phyloP scores from a whole-genome alignment of 2,888 invertebrate species.

The Lissocephala sabroskyi region DNA sequence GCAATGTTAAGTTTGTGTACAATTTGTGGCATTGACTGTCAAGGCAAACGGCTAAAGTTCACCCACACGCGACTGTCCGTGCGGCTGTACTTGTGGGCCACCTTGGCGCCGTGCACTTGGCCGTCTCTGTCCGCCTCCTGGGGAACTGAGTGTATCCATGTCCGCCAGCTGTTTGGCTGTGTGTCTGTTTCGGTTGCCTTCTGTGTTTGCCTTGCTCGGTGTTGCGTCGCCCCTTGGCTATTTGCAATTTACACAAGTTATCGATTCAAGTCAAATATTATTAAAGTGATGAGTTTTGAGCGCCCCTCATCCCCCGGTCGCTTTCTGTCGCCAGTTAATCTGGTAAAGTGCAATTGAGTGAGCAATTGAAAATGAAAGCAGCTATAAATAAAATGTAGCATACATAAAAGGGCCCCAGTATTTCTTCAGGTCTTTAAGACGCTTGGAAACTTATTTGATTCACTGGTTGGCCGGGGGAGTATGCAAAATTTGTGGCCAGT shows the following conservation, averaged over 20 bases:
- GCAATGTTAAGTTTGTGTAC: conserved; percentile 6
- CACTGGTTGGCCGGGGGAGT: too few species aligned
- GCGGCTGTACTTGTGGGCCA: too few species aligned
- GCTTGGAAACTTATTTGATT: too few species aligned
- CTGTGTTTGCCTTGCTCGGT: neutral
- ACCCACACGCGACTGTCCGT: neutral
- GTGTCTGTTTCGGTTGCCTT: conserved; percentile 13
- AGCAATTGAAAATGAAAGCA: neutral
- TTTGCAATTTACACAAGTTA: conserved; percentile 47
- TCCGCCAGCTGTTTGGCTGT: conserved; percentile 41
- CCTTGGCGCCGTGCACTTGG: conserved; percentile 3
- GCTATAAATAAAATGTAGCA: neutral
- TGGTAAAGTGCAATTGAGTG: conserved; percentile 13
- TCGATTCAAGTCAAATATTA: conserved; percentile 48
- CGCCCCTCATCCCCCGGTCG: conserved; percentile 2
- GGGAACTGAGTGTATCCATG: conserved; percentile 13
- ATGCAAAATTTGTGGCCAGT: too few species aligned
- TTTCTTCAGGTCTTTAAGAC: too few species aligned
- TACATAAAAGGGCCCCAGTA: too few species aligned
- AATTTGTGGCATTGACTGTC: conserved; percentile 47
- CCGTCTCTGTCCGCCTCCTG: conserved; percentile 14
- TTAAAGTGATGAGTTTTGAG: conserved; percentile 39
- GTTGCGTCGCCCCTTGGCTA: conserved; percentile 19
- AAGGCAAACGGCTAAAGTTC: conserved; percentile 42
- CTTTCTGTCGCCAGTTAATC: conserved; percentile 18